Conservation (phyloP, 2,797 vertebrate genomes). For the Leptoclinus maculatus region DNA sequence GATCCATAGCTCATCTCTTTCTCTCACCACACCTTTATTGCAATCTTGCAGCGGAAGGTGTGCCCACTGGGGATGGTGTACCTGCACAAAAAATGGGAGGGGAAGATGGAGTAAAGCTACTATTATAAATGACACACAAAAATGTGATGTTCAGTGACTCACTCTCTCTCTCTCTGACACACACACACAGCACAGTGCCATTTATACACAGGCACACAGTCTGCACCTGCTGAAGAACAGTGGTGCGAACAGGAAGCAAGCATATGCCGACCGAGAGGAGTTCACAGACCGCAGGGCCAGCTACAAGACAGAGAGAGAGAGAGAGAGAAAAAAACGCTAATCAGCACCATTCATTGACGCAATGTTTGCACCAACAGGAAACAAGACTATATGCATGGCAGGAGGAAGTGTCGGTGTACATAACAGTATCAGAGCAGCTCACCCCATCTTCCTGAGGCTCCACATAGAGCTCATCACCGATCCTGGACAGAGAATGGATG, state of each 20-base stretch:
- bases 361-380: conserved; percentile 60
- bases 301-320: conserved; percentile 69
- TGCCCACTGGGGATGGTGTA: conserved; percentile 79
- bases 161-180: neutral
- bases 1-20: neutral
- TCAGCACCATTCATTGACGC: conserved; percentile 38
- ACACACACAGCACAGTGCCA: neutral
- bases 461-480: conserved; percentile 86
- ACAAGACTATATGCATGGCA: conserved; percentile 21
- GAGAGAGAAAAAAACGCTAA: neutral
- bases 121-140: neutral
- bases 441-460: conserved; percentile 85
- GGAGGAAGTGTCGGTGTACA: conserved; percentile 48
- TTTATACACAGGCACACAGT: conserved; percentile 18
- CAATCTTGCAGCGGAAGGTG: conserved; percentile 90
- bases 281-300: conserved; percentile 92
- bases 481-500: conserved; percentile 85
- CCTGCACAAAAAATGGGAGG: conserved; percentile 83
- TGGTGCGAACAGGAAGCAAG: conserved; percentile 91
- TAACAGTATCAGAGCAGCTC: conserved; percentile 45
- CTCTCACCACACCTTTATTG: conserved; percentile 88
- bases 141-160: conserved; percentile 13
- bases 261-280: conserved; percentile 94
- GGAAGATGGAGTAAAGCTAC: conserved; percentile 3
- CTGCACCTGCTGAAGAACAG: conserved; percentile 93